Conservation (phyloP, 2,888 invertebrate genomes). For the Steromphala cineraria region DNA sequence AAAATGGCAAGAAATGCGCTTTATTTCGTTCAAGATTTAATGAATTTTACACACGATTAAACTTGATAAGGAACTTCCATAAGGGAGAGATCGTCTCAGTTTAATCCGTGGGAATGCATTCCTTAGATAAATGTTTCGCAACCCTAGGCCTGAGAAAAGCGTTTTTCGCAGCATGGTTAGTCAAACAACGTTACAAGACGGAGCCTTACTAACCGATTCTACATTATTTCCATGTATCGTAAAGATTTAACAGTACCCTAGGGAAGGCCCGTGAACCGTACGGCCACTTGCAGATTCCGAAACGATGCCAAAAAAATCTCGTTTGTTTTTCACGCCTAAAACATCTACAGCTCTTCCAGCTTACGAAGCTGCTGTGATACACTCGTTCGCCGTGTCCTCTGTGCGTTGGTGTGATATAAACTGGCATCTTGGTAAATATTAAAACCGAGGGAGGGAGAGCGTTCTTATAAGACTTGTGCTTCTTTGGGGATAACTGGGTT, state of each 20-base stretch:
- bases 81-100: neutral
- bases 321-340: constrained; percentile 13
- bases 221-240: constrained; percentile 13
- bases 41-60: constrained; percentile 26
- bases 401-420: neutral
- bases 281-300: neutral
- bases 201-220: neutral
- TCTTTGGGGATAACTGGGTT: neutral
- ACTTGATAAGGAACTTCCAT: constrained; percentile 20
- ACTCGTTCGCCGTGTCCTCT: neutral
- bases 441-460: neutral
- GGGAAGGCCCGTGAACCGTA: neutral
- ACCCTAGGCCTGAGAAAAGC: constrained; percentile 1
- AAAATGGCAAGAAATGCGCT: neutral
- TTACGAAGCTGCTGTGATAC: neutral
- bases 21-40: constrained; percentile 27
- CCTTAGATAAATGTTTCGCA: constrained; percentile 18
- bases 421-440: neutral
- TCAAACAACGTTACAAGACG: neutral
- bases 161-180: neutral
- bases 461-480: neutral
- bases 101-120: constrained; percentile 23
- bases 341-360: neutral
- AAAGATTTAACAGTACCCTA: constrained; percentile 17
- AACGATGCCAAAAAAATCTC: neutral